These are phyloP conservation scores for Andrena marginata DNA, from an alignment of 2,888 invertebrate species.

Conservation along the genomic window DNA sequence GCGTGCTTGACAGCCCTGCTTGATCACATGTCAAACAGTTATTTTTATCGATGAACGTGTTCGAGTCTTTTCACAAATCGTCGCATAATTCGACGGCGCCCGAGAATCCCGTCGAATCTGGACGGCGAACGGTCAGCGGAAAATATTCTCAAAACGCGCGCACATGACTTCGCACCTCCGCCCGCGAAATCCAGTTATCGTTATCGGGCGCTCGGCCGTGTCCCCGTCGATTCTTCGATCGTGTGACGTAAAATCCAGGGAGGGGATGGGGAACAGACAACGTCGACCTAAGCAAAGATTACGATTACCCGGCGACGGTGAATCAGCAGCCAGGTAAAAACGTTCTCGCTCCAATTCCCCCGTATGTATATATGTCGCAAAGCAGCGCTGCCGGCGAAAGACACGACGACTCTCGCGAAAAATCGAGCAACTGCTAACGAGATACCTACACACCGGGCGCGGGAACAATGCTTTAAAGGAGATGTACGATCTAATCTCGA, in stretches of 20 bases:
- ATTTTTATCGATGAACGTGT: constrained; percentile 5
- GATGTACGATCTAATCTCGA: too few species aligned
- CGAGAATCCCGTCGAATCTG: too few species aligned
- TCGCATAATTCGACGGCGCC: too few species aligned
- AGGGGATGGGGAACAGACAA: not conserved
- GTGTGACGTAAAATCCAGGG: too few species aligned
- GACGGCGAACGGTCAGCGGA: too few species aligned
- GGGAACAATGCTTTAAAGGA: too few species aligned
- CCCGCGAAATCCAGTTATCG: not conserved
- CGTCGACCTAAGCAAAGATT: not conserved
- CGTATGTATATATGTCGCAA: not conserved
- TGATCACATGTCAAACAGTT: constrained; percentile 1
- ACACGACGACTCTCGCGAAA: not conserved
- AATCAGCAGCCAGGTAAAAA: constrained; percentile 3
- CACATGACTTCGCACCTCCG: not conserved
- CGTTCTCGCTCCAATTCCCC: not conserved
- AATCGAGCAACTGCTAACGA: too few species aligned
- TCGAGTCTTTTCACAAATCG: too few species aligned
- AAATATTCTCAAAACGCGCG: too few species aligned
- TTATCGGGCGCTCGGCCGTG: not conserved
- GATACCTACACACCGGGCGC: too few species aligned
- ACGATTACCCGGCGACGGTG: not conserved
- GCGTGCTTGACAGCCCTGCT: constrained; percentile 1
- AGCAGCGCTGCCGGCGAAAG: not conserved
- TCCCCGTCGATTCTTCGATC: not conserved